Evolutionary conservation across 2,888 invertebrate species (phyloP).

Genomic region (Rhyacophila evoluta): DNA sequence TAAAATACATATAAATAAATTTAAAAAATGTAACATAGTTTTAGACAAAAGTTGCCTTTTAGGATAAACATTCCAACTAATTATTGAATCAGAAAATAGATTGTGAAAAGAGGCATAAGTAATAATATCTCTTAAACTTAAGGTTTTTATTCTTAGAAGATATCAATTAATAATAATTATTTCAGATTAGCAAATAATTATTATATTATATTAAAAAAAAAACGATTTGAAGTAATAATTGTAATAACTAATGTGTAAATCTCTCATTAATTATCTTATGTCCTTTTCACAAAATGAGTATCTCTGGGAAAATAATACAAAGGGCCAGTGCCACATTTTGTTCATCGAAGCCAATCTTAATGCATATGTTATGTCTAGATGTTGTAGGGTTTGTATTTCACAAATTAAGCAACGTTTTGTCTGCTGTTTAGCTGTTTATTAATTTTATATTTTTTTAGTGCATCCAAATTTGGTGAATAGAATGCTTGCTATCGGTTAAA

Average conservation of each 20-base stretch:
- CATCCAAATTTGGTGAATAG: too few relatives aligned
- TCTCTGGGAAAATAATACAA: not conserved
- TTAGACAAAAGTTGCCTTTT: slow-evolving; percentile 45
- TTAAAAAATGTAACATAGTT: slow-evolving; percentile 27
- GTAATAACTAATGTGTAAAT: not conserved
- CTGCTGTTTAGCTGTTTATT: too few relatives aligned
- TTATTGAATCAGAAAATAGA: slow-evolving; percentile 6
- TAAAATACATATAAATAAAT: not conserved
- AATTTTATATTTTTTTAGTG: too few relatives aligned
- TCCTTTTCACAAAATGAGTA: not conserved
- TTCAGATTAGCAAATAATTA: not conserved
- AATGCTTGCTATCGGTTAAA: too few relatives aligned
- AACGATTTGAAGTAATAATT: not conserved
- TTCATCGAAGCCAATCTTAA: too few relatives aligned
- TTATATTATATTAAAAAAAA: not conserved
- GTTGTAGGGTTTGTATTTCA: too few relatives aligned
- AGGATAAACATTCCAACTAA: slow-evolving; percentile 44
- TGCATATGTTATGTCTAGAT: too few relatives aligned
- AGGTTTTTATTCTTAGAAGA: not conserved
- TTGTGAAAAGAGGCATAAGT: slow-evolving; percentile 11
- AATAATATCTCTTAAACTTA: slow-evolving; percentile 8
- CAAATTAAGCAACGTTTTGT: too few relatives aligned
- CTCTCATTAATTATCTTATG: not conserved
- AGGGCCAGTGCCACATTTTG: not conserved
- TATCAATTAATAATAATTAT: not conserved